Percentiles rank a stretch among this genome's conserved stretches.
Evolutionary conservation across 2,113 vertebrate genomes (phyloP).

Genomic region (Suricata suricatta): DNA sequence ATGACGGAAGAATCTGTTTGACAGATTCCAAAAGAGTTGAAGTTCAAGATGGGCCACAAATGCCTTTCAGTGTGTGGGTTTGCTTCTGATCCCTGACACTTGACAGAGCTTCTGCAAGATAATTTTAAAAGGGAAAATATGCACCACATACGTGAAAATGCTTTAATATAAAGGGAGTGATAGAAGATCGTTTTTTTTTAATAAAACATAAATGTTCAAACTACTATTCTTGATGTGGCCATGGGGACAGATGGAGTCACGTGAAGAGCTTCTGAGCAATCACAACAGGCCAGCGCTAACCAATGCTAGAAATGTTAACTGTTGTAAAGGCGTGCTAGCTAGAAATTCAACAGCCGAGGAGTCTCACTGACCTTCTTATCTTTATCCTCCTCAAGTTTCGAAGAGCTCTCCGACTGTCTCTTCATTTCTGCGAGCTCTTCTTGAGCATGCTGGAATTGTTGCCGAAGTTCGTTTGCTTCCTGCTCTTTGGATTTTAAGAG

Average conservation of each 20-base stretch:
- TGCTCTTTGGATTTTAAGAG: slow-evolving; percentile 85
- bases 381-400: slow-evolving; percentile 94
- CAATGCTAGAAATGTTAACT: not conserved
- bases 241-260: not conserved
- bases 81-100: not conserved
- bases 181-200: not conserved
- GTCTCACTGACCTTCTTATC: slow-evolving; percentile 91
- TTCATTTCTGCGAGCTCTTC: slow-evolving; percentile 92
- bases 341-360: not conserved
- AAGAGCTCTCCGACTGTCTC: slow-evolving; percentile 90
- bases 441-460: slow-evolving; percentile 89
- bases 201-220: not conserved
- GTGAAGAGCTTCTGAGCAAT: not conserved
- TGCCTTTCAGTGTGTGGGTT: not conserved
- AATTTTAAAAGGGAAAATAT: slow-evolving; percentile 37
- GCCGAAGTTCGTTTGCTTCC: slow-evolving; percentile 85
- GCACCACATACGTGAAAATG: not conserved
- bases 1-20: not conserved
- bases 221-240: not conserved
- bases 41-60: not conserved
- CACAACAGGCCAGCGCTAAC: not conserved
- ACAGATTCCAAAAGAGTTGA: not conserved
- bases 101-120: slow-evolving; percentile 23
- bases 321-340: not conserved
- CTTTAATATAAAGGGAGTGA: not conserved